Percentiles rank a stretch among this genome's conserved stretches.
phyloP scores from a whole-genome alignment of 2,888 invertebrate species.

The Celastrina argiolus region DNA sequence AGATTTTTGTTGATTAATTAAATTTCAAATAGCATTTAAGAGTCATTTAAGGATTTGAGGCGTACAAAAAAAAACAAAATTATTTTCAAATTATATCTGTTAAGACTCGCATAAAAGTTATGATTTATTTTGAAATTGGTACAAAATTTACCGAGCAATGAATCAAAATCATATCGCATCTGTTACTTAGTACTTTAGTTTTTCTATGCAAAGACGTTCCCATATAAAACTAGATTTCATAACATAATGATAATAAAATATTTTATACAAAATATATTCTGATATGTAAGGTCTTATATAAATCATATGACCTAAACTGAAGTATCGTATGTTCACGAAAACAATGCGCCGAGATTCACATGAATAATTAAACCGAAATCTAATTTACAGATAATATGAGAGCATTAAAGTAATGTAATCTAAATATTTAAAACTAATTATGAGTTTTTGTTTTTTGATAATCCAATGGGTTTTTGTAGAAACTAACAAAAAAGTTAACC shows the following conservation, averaged over 20 bases:
- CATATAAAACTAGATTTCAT: background rate
- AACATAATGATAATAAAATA: background rate
- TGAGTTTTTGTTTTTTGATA: background rate
- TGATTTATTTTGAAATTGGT: too few relatives aligned
- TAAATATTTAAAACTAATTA: constrained; percentile 20
- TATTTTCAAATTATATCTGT: too few relatives aligned
- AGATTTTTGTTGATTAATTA: too few relatives aligned
- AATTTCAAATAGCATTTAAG: too few relatives aligned
- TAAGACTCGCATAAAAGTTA: too few relatives aligned
- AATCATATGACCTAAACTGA: background rate
- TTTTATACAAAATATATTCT: background rate
- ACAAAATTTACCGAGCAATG: too few relatives aligned
- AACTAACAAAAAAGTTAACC: background rate
- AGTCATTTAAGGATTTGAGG: too few relatives aligned
- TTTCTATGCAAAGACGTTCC: background rate
- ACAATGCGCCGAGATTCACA: constrained; percentile 14
- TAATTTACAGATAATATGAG: constrained; percentile 15
- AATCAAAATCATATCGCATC: background rate
- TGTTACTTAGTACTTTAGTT: background rate
- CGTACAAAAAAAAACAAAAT: too few relatives aligned
- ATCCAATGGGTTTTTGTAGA: background rate
- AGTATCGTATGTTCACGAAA: background rate
- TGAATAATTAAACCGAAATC: constrained; percentile 16
- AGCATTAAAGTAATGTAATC: constrained; percentile 19
- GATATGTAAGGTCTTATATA: constrained; percentile 14